phyloP scores from a whole-genome alignment of 2,113 vertebrate genomes.

The Myotis lucifugus region DNA sequence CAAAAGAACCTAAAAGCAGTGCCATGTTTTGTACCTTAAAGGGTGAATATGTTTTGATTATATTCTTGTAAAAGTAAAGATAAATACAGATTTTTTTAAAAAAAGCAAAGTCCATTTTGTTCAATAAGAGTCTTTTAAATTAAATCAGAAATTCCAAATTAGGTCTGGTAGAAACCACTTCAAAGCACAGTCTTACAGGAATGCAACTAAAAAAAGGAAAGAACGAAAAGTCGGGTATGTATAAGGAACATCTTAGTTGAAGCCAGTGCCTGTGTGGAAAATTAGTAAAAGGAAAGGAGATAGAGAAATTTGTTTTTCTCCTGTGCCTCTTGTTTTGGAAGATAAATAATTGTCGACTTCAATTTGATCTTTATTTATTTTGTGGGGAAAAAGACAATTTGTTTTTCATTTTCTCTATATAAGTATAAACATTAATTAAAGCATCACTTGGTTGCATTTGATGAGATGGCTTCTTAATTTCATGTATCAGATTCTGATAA shows the following conservation, averaged over 20 bases:
- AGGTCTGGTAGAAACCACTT: constrained; percentile 57
- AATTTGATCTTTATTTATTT: constrained; percentile 31
- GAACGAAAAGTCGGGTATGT: neutral
- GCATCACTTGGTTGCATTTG: constrained; percentile 18
- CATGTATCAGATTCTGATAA: neutral
- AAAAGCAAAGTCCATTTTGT: constrained; percentile 17
- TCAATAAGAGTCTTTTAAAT: constrained; percentile 18
- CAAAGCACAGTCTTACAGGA: constrained; percentile 67
- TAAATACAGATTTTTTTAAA: neutral
- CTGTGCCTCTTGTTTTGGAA: constrained; percentile 8
- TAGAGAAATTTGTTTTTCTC: constrained; percentile 28
- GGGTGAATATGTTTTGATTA: neutral
- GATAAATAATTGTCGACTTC: neutral
- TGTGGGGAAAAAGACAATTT: neutral
- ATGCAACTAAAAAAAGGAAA: constrained; percentile 68
- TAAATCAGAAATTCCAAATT: constrained; percentile 57
- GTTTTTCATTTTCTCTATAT: neutral
- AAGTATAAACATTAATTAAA: constrained; percentile 16
- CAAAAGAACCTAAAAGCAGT: neutral
- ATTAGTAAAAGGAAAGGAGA: constrained; percentile 33
- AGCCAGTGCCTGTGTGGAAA: neutral
- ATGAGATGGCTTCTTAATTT: constrained; percentile 24
- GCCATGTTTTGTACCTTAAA: neutral
- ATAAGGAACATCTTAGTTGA: neutral
- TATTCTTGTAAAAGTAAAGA: constrained; percentile 5